Evolutionary conservation across 2,888 invertebrate species (phyloP), one percentile per base, ranked within the genome.

Genomic region (Plagodis dolabraria): DNA sequence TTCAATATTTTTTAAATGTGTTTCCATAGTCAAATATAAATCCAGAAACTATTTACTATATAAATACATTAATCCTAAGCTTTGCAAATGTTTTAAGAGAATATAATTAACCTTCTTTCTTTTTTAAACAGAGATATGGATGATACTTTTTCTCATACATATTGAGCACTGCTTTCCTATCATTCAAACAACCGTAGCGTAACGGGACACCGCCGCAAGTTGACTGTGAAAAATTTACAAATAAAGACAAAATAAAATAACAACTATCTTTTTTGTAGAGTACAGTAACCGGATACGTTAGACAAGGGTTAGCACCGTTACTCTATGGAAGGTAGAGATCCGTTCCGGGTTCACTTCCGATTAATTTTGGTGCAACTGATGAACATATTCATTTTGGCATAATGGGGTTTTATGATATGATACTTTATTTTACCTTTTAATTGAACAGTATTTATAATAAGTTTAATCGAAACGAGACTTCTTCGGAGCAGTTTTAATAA

Each of bases 281-380:
- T 55, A 61, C 48, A 50, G 71, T 69, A 69, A 73, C 71, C 60
- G 65, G 65, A 74, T 74, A 69, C 63, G 33, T 33, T 63, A 60
- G 43, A 67, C 64, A 70, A 72, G 71, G 74, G 71, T 70, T 70
- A 44, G 49, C 51, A 68, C 71, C 70, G 72, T 72, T 72, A 71
- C 55, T 56, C 49, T 47, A 47, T 38, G 43, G 62, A 12, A 45
- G 33, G 33, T 9, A 49, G 47, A 49, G 51, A 65, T 67, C 62
- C 67, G 71, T 74, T 73, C 70, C 71, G 71, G 70, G 63, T 53
- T 61, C 63, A 68, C 72, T 73, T 74, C 74, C 73, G 69, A 70
- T 57, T 56, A 55, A 48, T 10, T 55, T 22, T 58, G 57, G 58
- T 57, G 53, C 57, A 59, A 51, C 57, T 60, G 45, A 60, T 63